Evolutionary conservation across 2,113 vertebrate genomes (phyloP).

Genomic region (Phylloscopus trochilus): DNA sequence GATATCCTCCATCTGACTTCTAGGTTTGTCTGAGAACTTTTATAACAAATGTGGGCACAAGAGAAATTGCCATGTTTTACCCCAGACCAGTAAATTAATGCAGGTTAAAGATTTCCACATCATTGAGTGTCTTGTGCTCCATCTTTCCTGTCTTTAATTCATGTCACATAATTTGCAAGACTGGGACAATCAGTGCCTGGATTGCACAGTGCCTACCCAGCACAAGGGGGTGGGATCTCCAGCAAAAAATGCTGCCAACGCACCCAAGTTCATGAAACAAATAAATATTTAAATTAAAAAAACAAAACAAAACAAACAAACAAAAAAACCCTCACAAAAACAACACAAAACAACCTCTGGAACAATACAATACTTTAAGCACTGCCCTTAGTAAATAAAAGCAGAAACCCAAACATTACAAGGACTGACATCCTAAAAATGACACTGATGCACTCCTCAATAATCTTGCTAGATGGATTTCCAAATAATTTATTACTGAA

Average conservation of each 20-base stretch:
- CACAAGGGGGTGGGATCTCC: neutral
- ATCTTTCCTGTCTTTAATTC: neutral
- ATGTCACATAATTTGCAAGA: neutral
- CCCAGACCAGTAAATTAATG: neutral
- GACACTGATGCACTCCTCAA: neutral
- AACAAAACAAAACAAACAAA: too few species aligned
- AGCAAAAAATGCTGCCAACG: neutral
- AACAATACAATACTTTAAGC: neutral
- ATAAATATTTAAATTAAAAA: neutral
- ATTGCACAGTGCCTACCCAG: neutral
- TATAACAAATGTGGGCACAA: accelerated
- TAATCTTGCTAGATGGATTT: neutral
- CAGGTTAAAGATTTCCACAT: neutral
- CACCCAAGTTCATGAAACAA: neutral
- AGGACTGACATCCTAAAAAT: neutral
- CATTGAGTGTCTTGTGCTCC: neutral
- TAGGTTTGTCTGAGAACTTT: neutral
- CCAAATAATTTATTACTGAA: neutral
- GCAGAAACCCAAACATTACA: neutral
- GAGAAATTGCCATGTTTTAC: neutral
- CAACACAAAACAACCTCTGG: too few species aligned
- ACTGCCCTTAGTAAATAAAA: neutral
- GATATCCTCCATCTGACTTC: neutral
- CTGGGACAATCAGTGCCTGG: neutral
- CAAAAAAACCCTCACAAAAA: too few species aligned